These are phyloP conservation scores for Scolopax mira DNA, from an alignment of 2,113 vertebrate species.

Conservation along the genomic window DNA sequence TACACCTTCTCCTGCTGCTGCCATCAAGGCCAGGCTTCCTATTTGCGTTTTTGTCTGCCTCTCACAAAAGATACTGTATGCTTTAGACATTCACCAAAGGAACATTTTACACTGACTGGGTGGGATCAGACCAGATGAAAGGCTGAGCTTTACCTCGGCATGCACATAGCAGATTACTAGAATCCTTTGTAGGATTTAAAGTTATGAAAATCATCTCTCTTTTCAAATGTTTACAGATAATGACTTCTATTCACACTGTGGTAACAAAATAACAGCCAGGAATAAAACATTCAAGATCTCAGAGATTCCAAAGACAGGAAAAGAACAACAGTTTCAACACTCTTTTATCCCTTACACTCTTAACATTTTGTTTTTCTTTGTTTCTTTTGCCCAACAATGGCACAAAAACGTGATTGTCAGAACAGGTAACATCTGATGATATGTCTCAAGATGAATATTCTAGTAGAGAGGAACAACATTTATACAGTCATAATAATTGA, in stretches of 20 bases:
- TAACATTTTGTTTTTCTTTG: constrained; percentile 63
- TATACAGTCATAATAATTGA: constrained; percentile 63
- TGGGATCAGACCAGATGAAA: constrained; percentile 70
- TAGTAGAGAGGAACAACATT: constrained; percentile 56
- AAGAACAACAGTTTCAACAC: constrained; percentile 37
- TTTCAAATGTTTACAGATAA: constrained; percentile 49
- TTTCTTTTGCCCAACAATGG: constrained; percentile 63
- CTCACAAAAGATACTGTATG: constrained; percentile 6
- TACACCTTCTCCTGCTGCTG: constrained; percentile 27
- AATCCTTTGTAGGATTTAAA: constrained; percentile 62
- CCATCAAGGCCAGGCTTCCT: constrained; percentile 25
- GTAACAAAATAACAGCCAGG: constrained; percentile 53
- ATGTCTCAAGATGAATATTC: constrained; percentile 49
- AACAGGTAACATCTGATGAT: constrained; percentile 58
- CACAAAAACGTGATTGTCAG: constrained; percentile 60
- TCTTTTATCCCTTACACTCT: constrained; percentile 68
- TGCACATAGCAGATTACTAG: constrained; percentile 40
- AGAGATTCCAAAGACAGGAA: constrained; percentile 53
- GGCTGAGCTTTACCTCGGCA: constrained; percentile 24
- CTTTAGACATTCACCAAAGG: constrained; percentile 57
- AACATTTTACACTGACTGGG: constrained; percentile 45
- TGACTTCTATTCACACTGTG: constrained; percentile 51
- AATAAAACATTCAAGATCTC: constrained; percentile 53
- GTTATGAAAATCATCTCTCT: constrained; percentile 60
- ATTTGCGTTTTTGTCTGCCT: neutral